Evolutionary conservation across 2,113 vertebrate genomes (phyloP), one percentile per base, ranked within the genome.

Genomic region (human (Homo sapiens)): DNA sequence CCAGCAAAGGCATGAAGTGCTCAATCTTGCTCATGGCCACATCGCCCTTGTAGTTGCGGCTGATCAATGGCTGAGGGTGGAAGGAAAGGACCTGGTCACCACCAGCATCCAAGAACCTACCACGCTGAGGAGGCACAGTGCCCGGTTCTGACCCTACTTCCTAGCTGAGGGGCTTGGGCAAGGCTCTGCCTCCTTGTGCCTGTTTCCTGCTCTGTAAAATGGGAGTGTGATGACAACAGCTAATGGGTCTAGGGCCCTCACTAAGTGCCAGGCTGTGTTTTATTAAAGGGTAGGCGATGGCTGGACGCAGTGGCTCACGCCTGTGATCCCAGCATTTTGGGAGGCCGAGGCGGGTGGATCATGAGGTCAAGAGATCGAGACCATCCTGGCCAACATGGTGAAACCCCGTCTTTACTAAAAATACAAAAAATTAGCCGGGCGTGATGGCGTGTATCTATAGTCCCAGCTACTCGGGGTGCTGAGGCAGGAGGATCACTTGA

Each of bases 31-130:
- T 98, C 99, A 99, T 99, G 95, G 99, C 98, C 96, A 99, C 99
- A 1, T 99, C 99, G 0, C 99, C 99, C 94, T 99, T 99, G 98
- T 99, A 99, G 98, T 99, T 99, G 30, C 99, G 99, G 98, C 99
- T 99, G 97, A 99, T 99, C 97, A 99, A 96, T 27, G 99, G 99
- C 99, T 99, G 94, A 5, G 27, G 50, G 43, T 6, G 6, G 38
- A 45, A 38, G 79, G 92, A 95, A 48, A 70, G 30, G 38, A 12
- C 22, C 48, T 0, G 0, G 64, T 97, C 92, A 92, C 38, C 66
- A 57, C 87, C 68, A 48, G 89, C 55, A 72, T 43, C 32, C 5
- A 3, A 45, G 35, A 13, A 32, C 45, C 79, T 48, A 45, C 59
- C 76, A 57, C 1, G 9, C 6, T 1, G 22, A 43, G 30, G 18